phyloP scores from a whole-genome alignment of 2,113 vertebrate species.

The Macrotis lagotis region DNA sequence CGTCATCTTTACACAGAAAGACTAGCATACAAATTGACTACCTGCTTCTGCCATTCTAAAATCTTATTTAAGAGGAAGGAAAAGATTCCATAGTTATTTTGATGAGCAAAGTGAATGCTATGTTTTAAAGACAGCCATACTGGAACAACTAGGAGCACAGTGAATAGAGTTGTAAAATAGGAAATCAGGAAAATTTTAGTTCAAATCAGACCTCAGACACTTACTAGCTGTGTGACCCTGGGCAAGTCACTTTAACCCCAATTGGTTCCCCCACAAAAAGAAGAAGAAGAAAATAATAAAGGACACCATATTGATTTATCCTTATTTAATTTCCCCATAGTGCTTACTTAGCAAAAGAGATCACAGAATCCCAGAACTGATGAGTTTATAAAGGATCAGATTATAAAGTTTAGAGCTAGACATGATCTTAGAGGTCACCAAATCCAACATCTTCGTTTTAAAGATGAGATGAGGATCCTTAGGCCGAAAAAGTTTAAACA shows the following conservation, averaged over 20 bases:
- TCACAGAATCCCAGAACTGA: too few species aligned
- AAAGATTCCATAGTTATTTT: neutral
- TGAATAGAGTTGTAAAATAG: too few species aligned
- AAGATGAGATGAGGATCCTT: neutral
- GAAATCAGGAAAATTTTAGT: neutral
- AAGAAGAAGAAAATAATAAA: neutral
- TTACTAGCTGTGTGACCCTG: neutral
- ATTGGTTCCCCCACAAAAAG: neutral
- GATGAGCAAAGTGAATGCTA: slow-evolving; percentile 22
- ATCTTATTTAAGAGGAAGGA: neutral
- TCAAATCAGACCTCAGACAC: neutral
- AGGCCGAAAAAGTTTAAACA: neutral
- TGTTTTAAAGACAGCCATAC: neutral
- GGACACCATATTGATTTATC: neutral
- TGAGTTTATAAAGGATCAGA: neutral
- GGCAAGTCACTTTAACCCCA: neutral
- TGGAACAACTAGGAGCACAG: neutral
- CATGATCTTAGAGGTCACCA: neutral
- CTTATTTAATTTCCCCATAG: neutral
- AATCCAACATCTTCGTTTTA: neutral
- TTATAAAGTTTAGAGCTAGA: neutral
- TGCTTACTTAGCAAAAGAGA: too few species aligned
- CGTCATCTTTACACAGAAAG: neutral
- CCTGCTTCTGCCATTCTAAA: neutral
- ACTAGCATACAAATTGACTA: neutral